Conservation (phyloP, 2,113 vertebrate species). For the Eonycteris spelaea region DNA sequence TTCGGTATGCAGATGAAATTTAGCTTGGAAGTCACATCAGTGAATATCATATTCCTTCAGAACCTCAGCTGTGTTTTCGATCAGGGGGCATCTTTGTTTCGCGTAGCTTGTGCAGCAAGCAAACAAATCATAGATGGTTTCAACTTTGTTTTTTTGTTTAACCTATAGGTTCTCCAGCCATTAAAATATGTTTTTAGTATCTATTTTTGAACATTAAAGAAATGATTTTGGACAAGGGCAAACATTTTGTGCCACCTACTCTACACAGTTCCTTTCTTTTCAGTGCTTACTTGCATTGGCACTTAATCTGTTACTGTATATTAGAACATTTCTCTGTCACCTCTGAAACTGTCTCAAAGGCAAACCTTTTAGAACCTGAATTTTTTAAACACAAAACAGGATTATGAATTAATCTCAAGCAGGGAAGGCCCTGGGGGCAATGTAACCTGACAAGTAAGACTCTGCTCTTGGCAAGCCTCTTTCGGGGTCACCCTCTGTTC, state of each 20-base stretch:
- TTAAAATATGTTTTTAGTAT: slow-evolving; percentile 39
- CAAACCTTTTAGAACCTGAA: slow-evolving; percentile 73
- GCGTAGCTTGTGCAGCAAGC: slow-evolving; percentile 18
- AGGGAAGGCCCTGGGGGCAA: slow-evolving; percentile 63
- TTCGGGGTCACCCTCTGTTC: slow-evolving; percentile 79
- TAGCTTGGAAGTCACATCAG: slow-evolving; percentile 50
- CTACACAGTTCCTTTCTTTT: slow-evolving; percentile 25
- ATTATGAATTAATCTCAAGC: slow-evolving; percentile 80
- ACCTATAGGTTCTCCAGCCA: neutral
- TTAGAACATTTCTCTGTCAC: slow-evolving; percentile 64
- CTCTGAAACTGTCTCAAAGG: slow-evolving; percentile 63
- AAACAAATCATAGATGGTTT: slow-evolving; percentile 28
- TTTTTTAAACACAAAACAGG: slow-evolving; percentile 72
- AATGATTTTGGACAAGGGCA: slow-evolving; percentile 3
- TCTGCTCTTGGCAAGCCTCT: slow-evolving; percentile 79
- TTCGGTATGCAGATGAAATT: slow-evolving; percentile 45
- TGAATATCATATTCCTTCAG: slow-evolving; percentile 38
- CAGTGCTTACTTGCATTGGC: slow-evolving; percentile 29
- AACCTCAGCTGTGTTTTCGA: neutral
- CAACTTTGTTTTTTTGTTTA: neutral
- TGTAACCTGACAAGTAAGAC: slow-evolving; percentile 76
- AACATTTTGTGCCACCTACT: neutral
- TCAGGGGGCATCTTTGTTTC: slow-evolving; percentile 56
- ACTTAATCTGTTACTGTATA: slow-evolving; percentile 61
- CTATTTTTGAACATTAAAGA: slow-evolving; percentile 36